Evolutionary conservation across 2,888 invertebrate species (phyloP), one percentile per base, ranked within the genome.

Genomic region (Drosophila mimetica): DNA sequence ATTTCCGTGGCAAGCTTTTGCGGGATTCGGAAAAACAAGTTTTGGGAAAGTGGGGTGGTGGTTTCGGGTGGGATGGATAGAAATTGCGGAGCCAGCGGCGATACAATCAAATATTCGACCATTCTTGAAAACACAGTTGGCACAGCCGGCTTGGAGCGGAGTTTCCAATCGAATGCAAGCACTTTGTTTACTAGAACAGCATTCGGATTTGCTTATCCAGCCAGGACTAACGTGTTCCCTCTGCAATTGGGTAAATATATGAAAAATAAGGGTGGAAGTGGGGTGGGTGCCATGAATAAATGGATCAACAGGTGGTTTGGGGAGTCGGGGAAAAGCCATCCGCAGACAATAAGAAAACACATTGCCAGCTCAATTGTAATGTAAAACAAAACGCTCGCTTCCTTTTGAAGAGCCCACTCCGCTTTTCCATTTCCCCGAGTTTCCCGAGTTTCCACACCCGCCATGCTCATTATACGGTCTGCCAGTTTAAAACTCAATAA

Each of bases 401-500:
- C 30, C 59, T 48, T 36, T 55, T 16, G 11, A 58, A 28, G 16
- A 28, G 25, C 32, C 22, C 4, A 4, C 36, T 14, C 14, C 11
- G 16, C 28, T 28, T 30, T 47, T 2, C 53, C 52, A 39, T 34
- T 36, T 39, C 30, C 28, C 13, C 13, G n/a, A 32, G 16, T 39
- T 41, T 52, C 54, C 41, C 14, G 22, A 22, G 22, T 4, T 22
- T 22, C 22, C 22, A 22, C 22, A 5, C 22, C 44, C 44, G 30
- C 46, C 58, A 20, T 65, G 22, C 69, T 41, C 77, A 74, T 73
- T 75, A 70, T 79, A 39, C 32, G 69, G 70, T 73, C 70, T 50
- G 77, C 74, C 74, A 67, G 78, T 72, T 86, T 71, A 74, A 78
- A 80, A 80, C 77, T 78, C 83, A 86, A 83, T 86, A 78, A 83